phyloP scores from a whole-genome alignment of 2,113 vertebrate genomes.

The Cinclus mexicanus region DNA sequence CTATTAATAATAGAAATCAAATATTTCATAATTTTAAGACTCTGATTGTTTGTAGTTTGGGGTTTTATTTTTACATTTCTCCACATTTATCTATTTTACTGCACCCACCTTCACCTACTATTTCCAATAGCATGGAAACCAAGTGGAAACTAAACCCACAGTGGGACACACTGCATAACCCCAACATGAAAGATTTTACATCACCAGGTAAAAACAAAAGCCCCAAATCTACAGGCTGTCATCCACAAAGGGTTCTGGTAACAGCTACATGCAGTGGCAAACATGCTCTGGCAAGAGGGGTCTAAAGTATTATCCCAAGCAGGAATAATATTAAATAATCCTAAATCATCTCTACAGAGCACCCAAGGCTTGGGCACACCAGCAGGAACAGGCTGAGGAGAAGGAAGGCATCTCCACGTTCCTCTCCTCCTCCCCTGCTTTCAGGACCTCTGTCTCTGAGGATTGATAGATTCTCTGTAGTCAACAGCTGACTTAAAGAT shows the following conservation, averaged over 20 bases:
- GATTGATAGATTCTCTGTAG: neutral
- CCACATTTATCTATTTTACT: neutral
- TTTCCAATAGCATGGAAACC: neutral
- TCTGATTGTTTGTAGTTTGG: neutral
- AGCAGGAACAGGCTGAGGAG: neutral
- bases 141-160: neutral
- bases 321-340: neutral
- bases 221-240: neutral
- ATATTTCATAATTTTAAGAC: neutral
- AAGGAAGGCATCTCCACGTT: neutral
- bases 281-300: neutral
- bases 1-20: neutral
- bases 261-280: neutral
- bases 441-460: neutral
- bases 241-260: neutral
- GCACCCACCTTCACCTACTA: neutral
- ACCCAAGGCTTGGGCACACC: neutral
- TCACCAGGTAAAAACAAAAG: neutral
- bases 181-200: neutral
- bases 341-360: neutral
- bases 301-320: neutral
- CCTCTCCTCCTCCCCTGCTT: neutral
- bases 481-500: neutral
- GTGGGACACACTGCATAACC: neutral
- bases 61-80: neutral